phyloP scores from a whole-genome alignment of 2,113 vertebrate species.

The Cyanocitta stelleri region DNA sequence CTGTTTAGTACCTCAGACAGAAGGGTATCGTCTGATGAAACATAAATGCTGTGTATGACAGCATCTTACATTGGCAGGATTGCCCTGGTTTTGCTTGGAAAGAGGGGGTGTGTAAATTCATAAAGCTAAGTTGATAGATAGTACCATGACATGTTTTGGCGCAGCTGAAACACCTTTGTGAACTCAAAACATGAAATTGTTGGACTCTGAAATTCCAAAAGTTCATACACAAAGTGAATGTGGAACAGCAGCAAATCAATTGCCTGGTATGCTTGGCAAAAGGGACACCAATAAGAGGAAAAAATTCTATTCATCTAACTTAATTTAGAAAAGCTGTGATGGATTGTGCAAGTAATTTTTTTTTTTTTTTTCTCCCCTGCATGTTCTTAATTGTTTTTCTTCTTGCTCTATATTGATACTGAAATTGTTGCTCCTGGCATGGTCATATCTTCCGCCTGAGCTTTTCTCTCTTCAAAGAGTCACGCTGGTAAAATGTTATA shows the following conservation, averaged over 20 bases:
- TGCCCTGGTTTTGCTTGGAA: not conserved
- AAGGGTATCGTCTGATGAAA: not conserved
- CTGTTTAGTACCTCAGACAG: not conserved
- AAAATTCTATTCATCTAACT: not conserved
- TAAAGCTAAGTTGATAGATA: not conserved
- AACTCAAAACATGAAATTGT: not conserved
- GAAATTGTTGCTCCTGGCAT: not conserved
- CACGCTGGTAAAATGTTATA: not conserved
- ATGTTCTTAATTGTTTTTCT: not conserved
- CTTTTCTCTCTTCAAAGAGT: not conserved
- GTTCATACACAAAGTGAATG: not conserved
- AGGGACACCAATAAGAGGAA: not conserved
- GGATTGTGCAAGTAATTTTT: not conserved
- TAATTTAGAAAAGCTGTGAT: slow-evolving; percentile 5
- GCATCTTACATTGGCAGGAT: not conserved
- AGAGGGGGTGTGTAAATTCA: not conserved
- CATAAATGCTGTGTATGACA: not conserved
- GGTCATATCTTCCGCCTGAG: not conserved
- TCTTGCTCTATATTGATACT: not conserved
- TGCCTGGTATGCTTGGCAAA: not conserved
- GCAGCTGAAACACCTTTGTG: not conserved
- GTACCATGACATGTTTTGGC: not conserved
- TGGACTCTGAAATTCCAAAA: not conserved
- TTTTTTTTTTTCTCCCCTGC: not conserved
- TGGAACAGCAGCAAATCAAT: not conserved